These are phyloP conservation scores for Hyposmocoma kahamanoa DNA, from an alignment of 1,140 invertebrate genomes.

Conservation along the genomic window DNA sequence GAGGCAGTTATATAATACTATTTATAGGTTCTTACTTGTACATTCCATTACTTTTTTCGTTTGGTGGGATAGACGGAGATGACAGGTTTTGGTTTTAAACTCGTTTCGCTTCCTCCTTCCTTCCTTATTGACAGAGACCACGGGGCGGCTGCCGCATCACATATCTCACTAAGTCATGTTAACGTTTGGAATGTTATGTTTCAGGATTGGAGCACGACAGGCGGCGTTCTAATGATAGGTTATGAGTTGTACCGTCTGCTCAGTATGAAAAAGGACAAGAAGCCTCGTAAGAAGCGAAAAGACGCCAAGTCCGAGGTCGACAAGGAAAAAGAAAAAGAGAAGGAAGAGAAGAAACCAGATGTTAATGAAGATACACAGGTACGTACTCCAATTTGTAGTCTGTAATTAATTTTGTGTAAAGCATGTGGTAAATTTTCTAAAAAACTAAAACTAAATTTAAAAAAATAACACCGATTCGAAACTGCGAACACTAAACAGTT, in stretches of 20 bases:
- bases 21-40: no score
- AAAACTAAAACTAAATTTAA: no score
- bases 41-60: no score
- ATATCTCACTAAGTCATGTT: no score
- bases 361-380: constrained; percentile 56
- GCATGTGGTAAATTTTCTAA: background rate
- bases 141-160: no score
- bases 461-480: no score
- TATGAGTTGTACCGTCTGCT: constrained; percentile 97
- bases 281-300: constrained; percentile 74
- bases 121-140: no score
- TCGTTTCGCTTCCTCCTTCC: no score
- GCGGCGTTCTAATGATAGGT: constrained; percentile 96
- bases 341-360: constrained; percentile 40
- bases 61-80: no score
- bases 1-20: no score
- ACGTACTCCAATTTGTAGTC: background rate
- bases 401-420: background rate
- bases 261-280: constrained; percentile 84
- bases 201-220: constrained; percentile 88
- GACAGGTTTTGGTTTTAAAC: constrained; percentile 6
- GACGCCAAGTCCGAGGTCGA: constrained; percentile 50
- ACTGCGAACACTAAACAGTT: no score
- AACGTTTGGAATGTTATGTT: constrained; percentile 33
- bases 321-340: constrained; percentile 39